Conservation (phyloP, 2,797 vertebrate genomes). For the Lagothrix lagotricha region DNA sequence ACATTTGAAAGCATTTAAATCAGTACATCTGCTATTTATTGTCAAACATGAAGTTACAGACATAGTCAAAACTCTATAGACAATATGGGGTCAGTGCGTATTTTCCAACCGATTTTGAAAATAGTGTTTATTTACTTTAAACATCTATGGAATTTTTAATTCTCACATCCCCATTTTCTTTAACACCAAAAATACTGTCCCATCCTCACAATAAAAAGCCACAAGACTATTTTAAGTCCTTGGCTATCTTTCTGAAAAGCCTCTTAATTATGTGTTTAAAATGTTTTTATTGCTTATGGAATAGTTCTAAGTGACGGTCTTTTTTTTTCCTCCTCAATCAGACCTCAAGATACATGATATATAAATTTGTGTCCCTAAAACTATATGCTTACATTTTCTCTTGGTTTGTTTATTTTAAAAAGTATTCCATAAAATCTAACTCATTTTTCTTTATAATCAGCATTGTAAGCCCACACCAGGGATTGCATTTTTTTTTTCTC, state of each 20-base stretch:
- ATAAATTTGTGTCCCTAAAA: conserved; percentile 66
- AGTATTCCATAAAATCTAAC: conserved; percentile 46
- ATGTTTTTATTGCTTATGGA: conserved; percentile 57
- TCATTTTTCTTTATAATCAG: conserved; percentile 46
- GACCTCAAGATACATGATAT: conserved; percentile 72
- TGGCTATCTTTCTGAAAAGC: conserved; percentile 59
- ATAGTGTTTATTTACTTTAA: conserved; percentile 22
- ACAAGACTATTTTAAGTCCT: conserved; percentile 49
- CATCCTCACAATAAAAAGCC: conserved; percentile 58
- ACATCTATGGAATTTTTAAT: background rate
- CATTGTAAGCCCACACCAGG: background rate
- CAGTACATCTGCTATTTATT: background rate
- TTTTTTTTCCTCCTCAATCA: conserved; percentile 48
- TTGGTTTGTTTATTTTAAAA: conserved; percentile 50
- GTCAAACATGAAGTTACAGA: background rate
- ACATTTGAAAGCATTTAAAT: background rate
- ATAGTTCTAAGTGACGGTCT: conserved; percentile 52
- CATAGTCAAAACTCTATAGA: background rate
- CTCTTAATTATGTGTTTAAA: conserved; percentile 73
- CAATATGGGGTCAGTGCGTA: background rate
- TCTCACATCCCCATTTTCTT: conserved; percentile 10
- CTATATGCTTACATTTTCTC: conserved; percentile 58
- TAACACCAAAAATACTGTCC: conserved; percentile 51
- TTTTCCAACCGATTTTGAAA: conserved; percentile 32
- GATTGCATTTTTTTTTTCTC: background rate